These are phyloP conservation scores for Aricia agestis DNA, from an alignment of 1,140 invertebrate species.

Conservation along the genomic window DNA sequence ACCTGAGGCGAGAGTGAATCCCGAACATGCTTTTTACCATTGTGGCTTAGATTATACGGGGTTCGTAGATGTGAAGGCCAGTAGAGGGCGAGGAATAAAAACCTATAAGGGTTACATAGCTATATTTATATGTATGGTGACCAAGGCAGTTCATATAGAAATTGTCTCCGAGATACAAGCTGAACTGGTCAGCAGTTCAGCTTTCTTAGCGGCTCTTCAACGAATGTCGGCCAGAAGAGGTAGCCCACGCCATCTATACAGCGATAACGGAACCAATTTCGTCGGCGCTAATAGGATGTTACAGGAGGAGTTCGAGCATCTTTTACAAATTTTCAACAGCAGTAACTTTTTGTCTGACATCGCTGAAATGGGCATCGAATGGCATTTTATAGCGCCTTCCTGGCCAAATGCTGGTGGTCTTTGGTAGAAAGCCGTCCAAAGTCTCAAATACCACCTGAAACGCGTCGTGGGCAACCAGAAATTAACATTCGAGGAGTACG, in stretches of 20 bases:
- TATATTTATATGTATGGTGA: constrained; percentile 56
- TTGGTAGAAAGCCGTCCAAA: constrained; percentile 12
- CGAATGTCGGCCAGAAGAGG: constrained; percentile 61
- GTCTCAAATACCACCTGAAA: constrained; percentile 27
- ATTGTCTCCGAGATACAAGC: constrained; percentile 44
- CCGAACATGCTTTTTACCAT: constrained; percentile 34
- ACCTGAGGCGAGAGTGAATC: constrained; percentile 25
- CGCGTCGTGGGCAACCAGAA: constrained; percentile 31
- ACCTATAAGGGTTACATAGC: constrained; percentile 48
- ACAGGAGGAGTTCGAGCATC: constrained; percentile 18
- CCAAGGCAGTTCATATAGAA: constrained; percentile 68
- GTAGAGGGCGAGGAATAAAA: constrained; percentile 33
- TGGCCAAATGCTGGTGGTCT: constrained; percentile 28
- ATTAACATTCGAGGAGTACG: constrained; percentile 41
- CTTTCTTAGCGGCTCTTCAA: constrained; percentile 52
- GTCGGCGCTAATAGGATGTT: constrained; percentile 31
- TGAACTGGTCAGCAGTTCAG: constrained; percentile 48
- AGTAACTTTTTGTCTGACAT: constrained; percentile 19
- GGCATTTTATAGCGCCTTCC: constrained; percentile 27
- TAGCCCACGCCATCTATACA: constrained; percentile 38
- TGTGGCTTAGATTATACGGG: not conserved
- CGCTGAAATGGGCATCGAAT: constrained; percentile 23
- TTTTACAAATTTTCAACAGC: constrained; percentile 1
- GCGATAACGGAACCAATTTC: constrained; percentile 63
- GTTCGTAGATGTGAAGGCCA: constrained; percentile 23